Percentiles rank a stretch among this genome's conserved stretches.
Evolutionary conservation across 2,113 vertebrate species (phyloP).

Genomic region (Paradoxurus hermaphroditus): DNA sequence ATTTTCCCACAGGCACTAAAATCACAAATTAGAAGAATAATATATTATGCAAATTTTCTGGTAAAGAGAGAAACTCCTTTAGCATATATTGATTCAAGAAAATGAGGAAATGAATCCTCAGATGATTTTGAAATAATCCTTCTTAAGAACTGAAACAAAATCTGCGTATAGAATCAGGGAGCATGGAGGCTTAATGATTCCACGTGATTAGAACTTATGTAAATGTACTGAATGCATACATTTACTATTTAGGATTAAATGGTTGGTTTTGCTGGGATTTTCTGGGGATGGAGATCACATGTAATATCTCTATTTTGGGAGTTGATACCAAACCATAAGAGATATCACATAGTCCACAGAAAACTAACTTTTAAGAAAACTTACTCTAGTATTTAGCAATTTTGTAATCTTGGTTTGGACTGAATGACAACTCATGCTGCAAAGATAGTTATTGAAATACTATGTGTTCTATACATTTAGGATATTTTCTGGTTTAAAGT

Average conservation of each 20-base stretch:
- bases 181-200: not conserved
- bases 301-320: not conserved
- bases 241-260: not conserved
- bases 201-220: not conserved
- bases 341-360: not conserved
- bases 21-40: constrained; percentile 59
- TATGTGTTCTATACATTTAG: not conserved
- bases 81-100: constrained; percentile 60
- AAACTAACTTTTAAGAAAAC: constrained; percentile 8
- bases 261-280: not conserved
- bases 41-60: constrained; percentile 48
- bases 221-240: not conserved
- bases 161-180: not conserved
- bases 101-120: constrained; percentile 40
- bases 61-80: constrained; percentile 10
- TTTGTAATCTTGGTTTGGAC: constrained; percentile 33
- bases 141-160: constrained; percentile 43
- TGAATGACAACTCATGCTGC: not conserved
- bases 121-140: constrained; percentile 7
- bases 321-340: not conserved
- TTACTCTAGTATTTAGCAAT: not conserved
- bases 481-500: not conserved
- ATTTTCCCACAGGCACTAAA: constrained; percentile 43
- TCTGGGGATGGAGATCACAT: not conserved
- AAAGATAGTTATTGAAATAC: not conserved